These are phyloP conservation scores for Aphidius ervi DNA, from an alignment of 1,140 invertebrate genomes.

Conservation along the genomic window DNA sequence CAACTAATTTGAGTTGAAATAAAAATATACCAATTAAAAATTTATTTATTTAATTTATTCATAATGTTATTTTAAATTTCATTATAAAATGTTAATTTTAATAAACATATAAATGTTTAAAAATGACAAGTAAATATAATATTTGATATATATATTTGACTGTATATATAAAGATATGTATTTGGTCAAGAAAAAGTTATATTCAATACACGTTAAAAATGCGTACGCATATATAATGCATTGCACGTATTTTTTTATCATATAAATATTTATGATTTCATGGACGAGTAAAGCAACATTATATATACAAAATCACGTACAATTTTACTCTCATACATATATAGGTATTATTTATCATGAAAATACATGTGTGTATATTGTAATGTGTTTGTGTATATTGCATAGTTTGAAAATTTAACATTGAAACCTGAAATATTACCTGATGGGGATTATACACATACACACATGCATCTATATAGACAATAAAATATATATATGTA, in stretches of 20 bases:
- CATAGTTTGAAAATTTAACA: not conserved
- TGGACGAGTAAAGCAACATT: slow-evolving; percentile 21
- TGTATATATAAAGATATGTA: too few relatives aligned
- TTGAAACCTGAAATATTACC: not conserved
- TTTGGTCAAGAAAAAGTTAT: slow-evolving; percentile 6
- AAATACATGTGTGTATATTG: slow-evolving; percentile 10
- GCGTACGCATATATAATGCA: slow-evolving; percentile 24
- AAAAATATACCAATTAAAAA: too few relatives aligned
- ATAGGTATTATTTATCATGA: slow-evolving; percentile 19
- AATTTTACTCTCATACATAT: slow-evolving; percentile 19
- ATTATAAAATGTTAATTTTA: too few relatives aligned
- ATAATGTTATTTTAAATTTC: too few relatives aligned
- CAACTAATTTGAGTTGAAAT: too few relatives aligned
- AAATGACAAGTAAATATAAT: too few relatives aligned
- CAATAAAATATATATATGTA: not conserved
- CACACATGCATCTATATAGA: too few relatives aligned
- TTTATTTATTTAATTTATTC: too few relatives aligned
- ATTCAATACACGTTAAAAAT: slow-evolving; percentile 24
- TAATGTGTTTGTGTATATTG: slow-evolving; percentile 5
- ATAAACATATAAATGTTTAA: too few relatives aligned
- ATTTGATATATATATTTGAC: too few relatives aligned
- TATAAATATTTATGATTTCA: slow-evolving; percentile 30
- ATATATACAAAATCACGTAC: slow-evolving; percentile 23
- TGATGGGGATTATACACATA: too few relatives aligned
- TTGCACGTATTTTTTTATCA: slow-evolving; percentile 22